Evolutionary conservation across 2,113 vertebrate genomes (phyloP).

Genomic region (Bucco capensis): DNA sequence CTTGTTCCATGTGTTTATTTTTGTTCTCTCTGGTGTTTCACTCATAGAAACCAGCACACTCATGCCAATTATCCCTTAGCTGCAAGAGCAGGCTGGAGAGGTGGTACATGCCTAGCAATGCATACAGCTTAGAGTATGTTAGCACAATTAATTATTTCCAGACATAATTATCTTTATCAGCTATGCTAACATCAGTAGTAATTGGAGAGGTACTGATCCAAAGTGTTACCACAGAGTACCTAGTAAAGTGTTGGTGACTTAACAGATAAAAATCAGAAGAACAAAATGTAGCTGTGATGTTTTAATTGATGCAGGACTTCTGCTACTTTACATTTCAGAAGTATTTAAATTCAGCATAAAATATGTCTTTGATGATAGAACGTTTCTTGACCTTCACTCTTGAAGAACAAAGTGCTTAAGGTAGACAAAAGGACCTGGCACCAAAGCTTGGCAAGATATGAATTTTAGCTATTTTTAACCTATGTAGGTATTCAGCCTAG

Average conservation of each 20-base stretch:
- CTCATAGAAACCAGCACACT: not conserved
- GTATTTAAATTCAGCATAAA: not conserved
- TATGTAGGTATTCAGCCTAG: not conserved
- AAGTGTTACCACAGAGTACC: not conserved
- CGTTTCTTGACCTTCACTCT: not conserved
- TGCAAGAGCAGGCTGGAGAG: not conserved
- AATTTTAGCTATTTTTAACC: constrained; percentile 12
- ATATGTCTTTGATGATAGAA: not conserved
- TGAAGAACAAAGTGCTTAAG: not conserved
- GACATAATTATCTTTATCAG: constrained; percentile 30
- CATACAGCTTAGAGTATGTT: not conserved
- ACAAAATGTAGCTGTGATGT: not conserved
- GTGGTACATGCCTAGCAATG: not conserved
- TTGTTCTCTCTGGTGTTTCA: not conserved
- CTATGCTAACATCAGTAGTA: not conserved
- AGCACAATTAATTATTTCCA: constrained; percentile 19
- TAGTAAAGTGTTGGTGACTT: not conserved
- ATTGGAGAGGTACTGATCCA: not conserved
- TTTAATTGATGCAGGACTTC: not conserved
- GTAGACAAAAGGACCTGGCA: not conserved
- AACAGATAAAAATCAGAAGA: not conserved
- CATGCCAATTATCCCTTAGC: not conserved
- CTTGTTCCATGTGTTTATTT: not conserved
- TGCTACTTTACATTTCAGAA: not conserved
- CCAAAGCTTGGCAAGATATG: not conserved